Percentiles rank a stretch among this genome's conserved stretches.
phyloP scores from a whole-genome alignment of 2,113 vertebrate species.

The Ovibos moschatus region DNA sequence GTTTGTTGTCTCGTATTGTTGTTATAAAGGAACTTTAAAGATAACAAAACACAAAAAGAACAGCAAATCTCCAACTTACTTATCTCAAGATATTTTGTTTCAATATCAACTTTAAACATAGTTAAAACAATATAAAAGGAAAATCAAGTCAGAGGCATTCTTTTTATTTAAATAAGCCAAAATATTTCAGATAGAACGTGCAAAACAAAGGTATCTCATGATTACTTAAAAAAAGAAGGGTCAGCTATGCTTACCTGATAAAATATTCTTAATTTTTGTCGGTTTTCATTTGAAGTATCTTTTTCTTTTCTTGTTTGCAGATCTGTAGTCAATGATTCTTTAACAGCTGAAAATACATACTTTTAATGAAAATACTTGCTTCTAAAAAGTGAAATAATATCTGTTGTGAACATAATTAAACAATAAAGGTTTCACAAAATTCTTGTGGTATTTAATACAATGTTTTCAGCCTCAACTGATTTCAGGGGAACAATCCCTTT shows the following conservation, averaged over 20 bases:
- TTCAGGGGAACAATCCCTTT: background rate
- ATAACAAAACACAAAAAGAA: slow-evolving; percentile 17
- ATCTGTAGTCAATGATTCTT: slow-evolving; percentile 92
- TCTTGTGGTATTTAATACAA: background rate
- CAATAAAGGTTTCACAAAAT: background rate
- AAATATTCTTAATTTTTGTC: slow-evolving; percentile 97
- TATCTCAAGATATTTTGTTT: background rate
- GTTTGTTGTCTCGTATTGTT: slow-evolving; percentile 98
- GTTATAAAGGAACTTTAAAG: slow-evolving; percentile 94
- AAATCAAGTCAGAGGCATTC: background rate
- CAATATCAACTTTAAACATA: slow-evolving; percentile 12
- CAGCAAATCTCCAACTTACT: background rate
- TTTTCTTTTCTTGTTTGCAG: slow-evolving; percentile 93
- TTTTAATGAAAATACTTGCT: slow-evolving; percentile 30
- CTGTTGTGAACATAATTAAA: slow-evolving; percentile 30
- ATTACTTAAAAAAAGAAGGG: background rate
- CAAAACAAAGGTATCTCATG: background rate
- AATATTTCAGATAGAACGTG: background rate
- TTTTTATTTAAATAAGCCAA: slow-evolving; percentile 17
- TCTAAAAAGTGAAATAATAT: slow-evolving; percentile 6
- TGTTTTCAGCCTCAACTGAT: background rate
- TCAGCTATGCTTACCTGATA: slow-evolving; percentile 90
- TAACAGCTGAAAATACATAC: slow-evolving; percentile 88
- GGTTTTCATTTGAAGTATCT: slow-evolving; percentile 90
- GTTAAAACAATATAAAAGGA: background rate